Evolutionary conservation across 1,140 invertebrate species (phyloP), one percentile per base, ranked within the genome.

Genomic region (Chymomyza costata): DNA sequence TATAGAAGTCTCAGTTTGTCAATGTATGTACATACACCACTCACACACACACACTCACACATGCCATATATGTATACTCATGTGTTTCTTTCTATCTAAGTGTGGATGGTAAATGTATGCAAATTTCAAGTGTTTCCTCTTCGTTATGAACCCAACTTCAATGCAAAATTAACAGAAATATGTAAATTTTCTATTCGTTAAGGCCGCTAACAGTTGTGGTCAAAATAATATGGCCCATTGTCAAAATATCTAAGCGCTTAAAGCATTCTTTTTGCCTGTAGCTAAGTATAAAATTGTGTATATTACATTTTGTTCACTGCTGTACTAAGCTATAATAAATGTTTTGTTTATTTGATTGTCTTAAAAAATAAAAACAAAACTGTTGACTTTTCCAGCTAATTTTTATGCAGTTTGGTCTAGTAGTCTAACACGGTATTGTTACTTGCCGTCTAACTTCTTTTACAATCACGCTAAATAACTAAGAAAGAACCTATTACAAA

Each of bases 91-190:
- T n/a, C n/a, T n/a, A n/a, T 65, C 44, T 65, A 46, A 57, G 32
- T 58, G 43, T 68, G 52, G 48, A 56, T 55, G 50, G 64, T 63
- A 80, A 80, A 82, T 82, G 57, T 82, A 82, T 82, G 78, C 78
- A 82, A 82, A 82, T 82, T 82, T 76, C 71, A 82, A 82, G 78
- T 82, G 70, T 82, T 82, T 82, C 78, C 78, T 82, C 71, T 73
- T 82, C 78, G 78, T 82, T 82, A 82, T 82, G 68, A 82, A 82
- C 78, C 71, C 68, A 82, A 82, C 78, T 82, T 82, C 64, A 82
- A 73, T 78, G 70, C 53, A 82, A 82, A 82, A 82, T 82, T 82
- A 82, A 82, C 76, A 82, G 70, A 82, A 82, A 82, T 82, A 82
- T 82, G 78, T 68, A 82, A 82, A 82, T 82, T 82, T 68, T 65